phyloP scores from a whole-genome alignment of 2,888 invertebrate species.

The Invenusta paracnida region DNA sequence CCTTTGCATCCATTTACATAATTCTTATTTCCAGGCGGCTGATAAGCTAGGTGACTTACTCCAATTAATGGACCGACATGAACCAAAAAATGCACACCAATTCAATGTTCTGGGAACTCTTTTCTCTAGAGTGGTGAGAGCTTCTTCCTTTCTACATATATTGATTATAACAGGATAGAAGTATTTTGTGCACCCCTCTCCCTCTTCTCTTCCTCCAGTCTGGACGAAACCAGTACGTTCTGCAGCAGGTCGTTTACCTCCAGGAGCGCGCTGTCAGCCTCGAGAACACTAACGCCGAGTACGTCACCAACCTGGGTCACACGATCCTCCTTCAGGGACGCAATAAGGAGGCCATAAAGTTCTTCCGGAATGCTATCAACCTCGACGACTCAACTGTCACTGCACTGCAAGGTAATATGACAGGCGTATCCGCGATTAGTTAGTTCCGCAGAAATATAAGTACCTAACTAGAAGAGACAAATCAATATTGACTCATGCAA shows the following conservation, averaged over 20 bases:
- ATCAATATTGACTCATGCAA: no score
- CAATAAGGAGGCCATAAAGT: slow-evolving; percentile 72
- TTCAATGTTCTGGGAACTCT: slow-evolving; percentile 70
- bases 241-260: slow-evolving; percentile 72
- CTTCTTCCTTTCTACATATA: background rate
- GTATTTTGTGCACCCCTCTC: no score
- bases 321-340: slow-evolving; percentile 72
- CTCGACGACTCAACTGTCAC: slow-evolving; percentile 76
- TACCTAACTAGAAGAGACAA: no score
- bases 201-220: no score
- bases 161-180: background rate
- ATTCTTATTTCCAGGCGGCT: no score
- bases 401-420: slow-evolving; percentile 66
- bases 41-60: slow-evolving; percentile 68
- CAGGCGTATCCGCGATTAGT: no score
- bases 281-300: slow-evolving; percentile 68
- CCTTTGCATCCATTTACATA: no score
- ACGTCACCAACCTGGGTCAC: slow-evolving; percentile 76
- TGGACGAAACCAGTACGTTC: slow-evolving; percentile 65
- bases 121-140: slow-evolving; percentile 69
- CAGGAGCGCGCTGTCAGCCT: slow-evolving; percentile 75
- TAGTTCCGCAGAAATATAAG: no score
- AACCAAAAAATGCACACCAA: slow-evolving; percentile 72
- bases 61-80: slow-evolving; percentile 68
- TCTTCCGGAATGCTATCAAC: slow-evolving; percentile 76